These are phyloP conservation scores for Istiophorus platypterus DNA, from an alignment of 2,113 vertebrate species.

Conservation along the genomic window DNA sequence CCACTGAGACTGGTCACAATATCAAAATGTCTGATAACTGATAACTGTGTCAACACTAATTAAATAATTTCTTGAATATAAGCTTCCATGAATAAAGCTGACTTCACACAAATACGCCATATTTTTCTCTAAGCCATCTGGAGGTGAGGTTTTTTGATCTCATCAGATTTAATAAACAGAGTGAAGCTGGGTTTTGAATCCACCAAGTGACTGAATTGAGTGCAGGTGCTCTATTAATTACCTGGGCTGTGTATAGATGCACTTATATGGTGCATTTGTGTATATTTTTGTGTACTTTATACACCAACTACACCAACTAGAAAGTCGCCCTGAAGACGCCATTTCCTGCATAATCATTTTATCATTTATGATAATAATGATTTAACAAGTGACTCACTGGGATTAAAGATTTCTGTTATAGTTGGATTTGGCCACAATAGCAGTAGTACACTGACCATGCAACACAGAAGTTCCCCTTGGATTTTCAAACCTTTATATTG, in stretches of 20 bases:
- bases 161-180: conserved; percentile 13
- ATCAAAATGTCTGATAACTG: conserved; percentile 40
- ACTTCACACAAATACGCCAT: conserved; percentile 23
- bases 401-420: background rate
- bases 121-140: conserved; percentile 25
- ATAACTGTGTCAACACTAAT: conserved; percentile 52
- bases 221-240: background rate
- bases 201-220: background rate
- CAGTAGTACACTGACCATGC: background rate
- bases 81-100: background rate
- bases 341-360: background rate
- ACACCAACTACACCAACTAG: no score
- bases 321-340: background rate
- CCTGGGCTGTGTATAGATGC: background rate
- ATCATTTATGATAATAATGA: background rate
- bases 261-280: background rate
- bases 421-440: background rate
- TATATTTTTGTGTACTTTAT: background rate
- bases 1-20: conserved; percentile 16
- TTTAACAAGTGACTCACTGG: background rate
- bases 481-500: background rate
- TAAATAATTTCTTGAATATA: conserved; percentile 21
- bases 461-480: background rate
- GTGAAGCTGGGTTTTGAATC: background rate
- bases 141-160: conserved; percentile 25